phyloP scores from a whole-genome alignment of 2,113 vertebrate genomes.

The Tragelaphus scriptus region DNA sequence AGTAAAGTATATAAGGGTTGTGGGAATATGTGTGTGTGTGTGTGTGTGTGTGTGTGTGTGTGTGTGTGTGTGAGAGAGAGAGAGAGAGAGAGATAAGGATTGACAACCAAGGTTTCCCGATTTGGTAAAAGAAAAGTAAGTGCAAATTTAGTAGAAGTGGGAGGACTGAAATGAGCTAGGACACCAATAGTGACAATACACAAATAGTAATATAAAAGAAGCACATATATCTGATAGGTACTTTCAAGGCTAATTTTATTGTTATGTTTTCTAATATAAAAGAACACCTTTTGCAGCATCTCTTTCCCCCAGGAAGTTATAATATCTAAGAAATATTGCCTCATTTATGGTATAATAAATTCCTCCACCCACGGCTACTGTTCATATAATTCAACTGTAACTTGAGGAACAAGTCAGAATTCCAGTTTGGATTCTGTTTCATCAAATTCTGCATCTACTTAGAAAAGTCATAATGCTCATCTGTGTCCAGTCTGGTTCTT shows the following conservation, averaged over 20 bases:
- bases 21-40: too few species aligned
- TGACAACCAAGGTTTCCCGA: background rate
- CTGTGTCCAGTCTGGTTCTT: background rate
- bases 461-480: background rate
- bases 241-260: background rate
- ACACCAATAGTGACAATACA: background rate
- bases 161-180: background rate
- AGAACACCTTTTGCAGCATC: background rate
- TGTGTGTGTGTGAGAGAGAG: too few species aligned
- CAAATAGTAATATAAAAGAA: background rate
- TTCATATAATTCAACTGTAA: background rate
- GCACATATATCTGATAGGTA: background rate
- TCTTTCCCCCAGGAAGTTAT: background rate
- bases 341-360: background rate
- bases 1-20: background rate
- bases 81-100: background rate
- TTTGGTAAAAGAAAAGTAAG: background rate
- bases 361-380: background rate
- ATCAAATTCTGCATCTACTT: background rate
- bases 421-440: background rate
- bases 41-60: background rate
- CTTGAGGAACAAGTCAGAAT: background rate
- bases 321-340: background rate
- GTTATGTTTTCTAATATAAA: background rate
- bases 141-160: background rate